Conservation (phyloP, 2,113 vertebrate genomes). For the Acanthochromis polyacanthus region DNA sequence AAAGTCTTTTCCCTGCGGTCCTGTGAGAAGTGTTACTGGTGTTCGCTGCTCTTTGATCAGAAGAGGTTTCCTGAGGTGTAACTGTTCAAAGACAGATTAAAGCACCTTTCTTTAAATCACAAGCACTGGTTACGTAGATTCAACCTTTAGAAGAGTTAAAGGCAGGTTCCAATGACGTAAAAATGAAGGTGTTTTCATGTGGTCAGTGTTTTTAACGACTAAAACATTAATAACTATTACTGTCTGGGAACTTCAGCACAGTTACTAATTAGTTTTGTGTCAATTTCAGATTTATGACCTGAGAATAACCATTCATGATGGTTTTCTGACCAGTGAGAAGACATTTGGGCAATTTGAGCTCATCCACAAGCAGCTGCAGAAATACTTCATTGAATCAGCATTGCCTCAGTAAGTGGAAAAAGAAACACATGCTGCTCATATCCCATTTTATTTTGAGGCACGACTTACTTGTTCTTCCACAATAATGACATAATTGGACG, state of each 20-base stretch:
- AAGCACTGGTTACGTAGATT: neutral
- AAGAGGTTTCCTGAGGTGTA: constrained; percentile 1
- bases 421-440: neutral
- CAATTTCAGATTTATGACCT: constrained; percentile 84
- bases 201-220: neutral
- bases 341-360: constrained; percentile 86
- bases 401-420: constrained; percentile 88
- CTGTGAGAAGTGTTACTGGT: neutral
- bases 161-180: neutral
- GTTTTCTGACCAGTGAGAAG: constrained; percentile 83
- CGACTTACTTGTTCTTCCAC: neutral
- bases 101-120: neutral
- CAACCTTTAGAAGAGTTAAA: neutral
- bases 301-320: constrained; percentile 83
- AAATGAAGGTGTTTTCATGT: neutral
- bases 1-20: constrained; percentile 15
- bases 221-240: neutral
- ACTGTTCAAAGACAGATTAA: neutral
- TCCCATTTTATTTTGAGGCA: neutral
- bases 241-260: neutral
- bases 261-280: neutral
- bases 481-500: neutral
- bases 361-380: constrained; percentile 89
- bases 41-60: constrained; percentile 44
- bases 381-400: constrained; percentile 82